These are phyloP conservation scores for Heliopora coerulea DNA, from an alignment of 92 coral and sea anemone genomes.

Conservation along the genomic window DNA sequence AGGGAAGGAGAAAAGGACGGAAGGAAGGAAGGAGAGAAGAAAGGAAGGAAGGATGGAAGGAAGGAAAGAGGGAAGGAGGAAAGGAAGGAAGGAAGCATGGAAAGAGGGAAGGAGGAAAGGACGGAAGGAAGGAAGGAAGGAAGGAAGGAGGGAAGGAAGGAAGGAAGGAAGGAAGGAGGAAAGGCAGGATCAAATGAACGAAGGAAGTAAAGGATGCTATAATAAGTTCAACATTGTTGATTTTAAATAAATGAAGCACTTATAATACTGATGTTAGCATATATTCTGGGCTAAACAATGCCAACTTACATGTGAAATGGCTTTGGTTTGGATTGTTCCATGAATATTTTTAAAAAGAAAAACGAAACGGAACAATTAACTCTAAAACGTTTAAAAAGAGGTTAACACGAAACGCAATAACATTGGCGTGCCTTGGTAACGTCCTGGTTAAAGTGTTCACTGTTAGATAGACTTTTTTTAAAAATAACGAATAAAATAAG, in stretches of 20 bases:
- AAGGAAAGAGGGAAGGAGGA: background rate
- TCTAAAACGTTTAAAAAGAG: background rate
- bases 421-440: background rate
- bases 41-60: background rate
- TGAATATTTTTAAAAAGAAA: conserved; percentile 1
- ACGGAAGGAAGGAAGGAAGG: background rate
- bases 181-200: background rate
- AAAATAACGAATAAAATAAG: background rate
- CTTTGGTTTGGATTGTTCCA: conserved; percentile 40
- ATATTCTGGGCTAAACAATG: background rate
- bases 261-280: no score
- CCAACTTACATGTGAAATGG: conserved; percentile 92
- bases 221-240: no score
- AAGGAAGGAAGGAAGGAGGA: background rate
- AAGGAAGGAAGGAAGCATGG: background rate
- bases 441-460: no score
- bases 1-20: background rate
- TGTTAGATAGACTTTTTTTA: background rate
- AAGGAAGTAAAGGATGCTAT: background rate
- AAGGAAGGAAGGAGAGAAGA: background rate
- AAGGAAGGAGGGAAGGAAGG: background rate
- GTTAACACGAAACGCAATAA: background rate
- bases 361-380: background rate
- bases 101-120: background rate
- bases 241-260: no score